Evolutionary conservation across 2,113 vertebrate genomes (phyloP), one percentile per base, ranked within the genome.

Genomic region (Loxodonta africana): DNA sequence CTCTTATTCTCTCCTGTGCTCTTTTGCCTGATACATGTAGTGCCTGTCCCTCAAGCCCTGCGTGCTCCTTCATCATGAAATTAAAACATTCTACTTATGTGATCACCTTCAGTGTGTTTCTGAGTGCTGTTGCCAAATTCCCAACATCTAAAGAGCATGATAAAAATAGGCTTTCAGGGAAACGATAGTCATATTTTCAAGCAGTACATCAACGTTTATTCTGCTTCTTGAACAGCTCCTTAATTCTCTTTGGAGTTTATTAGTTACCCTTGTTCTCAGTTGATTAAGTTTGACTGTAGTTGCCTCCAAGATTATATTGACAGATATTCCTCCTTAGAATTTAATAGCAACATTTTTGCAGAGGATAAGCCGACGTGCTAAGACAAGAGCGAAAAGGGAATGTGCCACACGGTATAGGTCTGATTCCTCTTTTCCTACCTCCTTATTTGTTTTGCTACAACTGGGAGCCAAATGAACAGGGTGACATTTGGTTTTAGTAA

Each of bases 271-370:
- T 95, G 91, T 98, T 98, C 98, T 97, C 95, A 97, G 96, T 95
- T 98, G 98, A 98, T 98, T 98, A 98, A 95, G 96, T 98, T 96
- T 98, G 95, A 97, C 98, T 97, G 73, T 95, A 95, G 96, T 90
- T 92, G 92, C 97, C 86, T 94, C 98, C 88, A 96, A 98, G 95
- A 98, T 99, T 97, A 96, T 98, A 98, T 98, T 98, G 98, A 99
- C 98, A 99, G 98, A 97, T 98, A 97, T 94, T 98, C 69, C 93
- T 98, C 82, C 93, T 98, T 97, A 98, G 53, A 97, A 92, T 94
- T 98, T 98, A 98, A 96, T 97, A 97, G 97, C 91, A 98, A 97
- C 93, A 96, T 95, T 95, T 95, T 94, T 98, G 97, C 98, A 98
- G 97, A 77, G 77, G 85, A 89, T 98, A 96, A 98, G 63, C 67